Conservation (phyloP, 2,113 vertebrate species). For the Eurypyga helias region DNA sequence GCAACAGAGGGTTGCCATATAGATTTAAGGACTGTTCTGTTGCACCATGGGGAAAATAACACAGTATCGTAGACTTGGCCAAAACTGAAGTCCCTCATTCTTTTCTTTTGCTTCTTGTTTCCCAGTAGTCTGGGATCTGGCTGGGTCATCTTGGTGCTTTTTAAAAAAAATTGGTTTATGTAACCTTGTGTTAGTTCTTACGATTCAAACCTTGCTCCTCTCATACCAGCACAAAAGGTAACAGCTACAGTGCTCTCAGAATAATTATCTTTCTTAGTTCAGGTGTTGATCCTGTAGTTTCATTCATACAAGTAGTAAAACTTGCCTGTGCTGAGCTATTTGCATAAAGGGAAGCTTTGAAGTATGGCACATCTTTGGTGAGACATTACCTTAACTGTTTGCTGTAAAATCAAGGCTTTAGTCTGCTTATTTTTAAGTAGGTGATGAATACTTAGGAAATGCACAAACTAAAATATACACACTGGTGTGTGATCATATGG, state of each 20-base stretch:
- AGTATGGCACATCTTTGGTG: neutral
- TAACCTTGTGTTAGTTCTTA: neutral
- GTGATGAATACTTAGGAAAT: neutral
- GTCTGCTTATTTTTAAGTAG: neutral
- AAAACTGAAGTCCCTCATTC: neutral
- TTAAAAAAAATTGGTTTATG: accelerated
- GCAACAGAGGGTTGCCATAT: neutral
- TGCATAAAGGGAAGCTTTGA: neutral
- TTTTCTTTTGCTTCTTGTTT: neutral
- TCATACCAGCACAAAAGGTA: neutral
- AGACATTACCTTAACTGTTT: neutral
- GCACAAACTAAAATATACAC: neutral
- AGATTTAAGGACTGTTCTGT: neutral
- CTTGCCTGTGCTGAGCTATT: neutral
- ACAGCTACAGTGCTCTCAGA: neutral
- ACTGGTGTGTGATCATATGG: neutral
- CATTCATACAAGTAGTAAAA: neutral
- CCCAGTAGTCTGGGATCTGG: neutral
- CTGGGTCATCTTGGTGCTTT: neutral
- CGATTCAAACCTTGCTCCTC: neutral
- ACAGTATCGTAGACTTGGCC: neutral
- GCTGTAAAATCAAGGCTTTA: neutral
- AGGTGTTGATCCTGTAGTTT: neutral
- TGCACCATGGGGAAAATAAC: neutral
- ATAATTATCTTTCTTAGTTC: neutral